Base-by-base conservation (phyloP, 2,888 invertebrate species). In the Drymonia ruficornis region DNA sequence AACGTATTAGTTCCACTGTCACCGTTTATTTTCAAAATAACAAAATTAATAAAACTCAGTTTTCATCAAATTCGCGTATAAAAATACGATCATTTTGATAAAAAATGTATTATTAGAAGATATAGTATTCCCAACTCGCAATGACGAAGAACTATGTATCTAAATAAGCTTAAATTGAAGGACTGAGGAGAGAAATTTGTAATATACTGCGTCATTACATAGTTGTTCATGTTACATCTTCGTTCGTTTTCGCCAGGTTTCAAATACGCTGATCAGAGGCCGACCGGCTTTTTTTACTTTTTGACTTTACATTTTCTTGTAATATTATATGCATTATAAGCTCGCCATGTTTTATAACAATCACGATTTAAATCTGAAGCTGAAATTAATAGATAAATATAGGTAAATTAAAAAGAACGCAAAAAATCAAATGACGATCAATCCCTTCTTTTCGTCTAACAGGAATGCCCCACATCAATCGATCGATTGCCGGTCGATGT, bases 221-320 rank as follows among this genome's bases (percentile, higher is more conserved):
- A 13, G 55, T 53, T 63, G 55, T 56, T 52, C 44, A 64, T 68
- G 68, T 65, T 61, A 67, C 55, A 61, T 50, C 63, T 62, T 59
- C 58, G 45, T 53, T 46, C 44, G 12, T 53, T 55, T 9, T 9
- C 40, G n/a, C 56, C 53, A 50, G 50, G 51, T 55, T 56, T 56
- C 46, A 44, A 53, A 45, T 52, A 50, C 28, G 19, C 67, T 65
- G 63, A 57, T 59, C 50, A 43, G 36, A 43, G 38, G 18, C 5
- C 45, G 38, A 49, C 49, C 15, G n/a, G n/a, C 47, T 50, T 54
- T 11, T 1, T 9, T 36, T n/a, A 4, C 5, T 4, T 4, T n/a
- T 36, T 36, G 13, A 4, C 36, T 13, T 12, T 31, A 3, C 31
- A 31, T 12, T 31, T 9, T 31, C 3, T 11, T 31, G 9, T 23